These are phyloP conservation scores for Ferrisia virgata DNA, from an alignment of 2,888 invertebrate species.

Conservation along the genomic window DNA sequence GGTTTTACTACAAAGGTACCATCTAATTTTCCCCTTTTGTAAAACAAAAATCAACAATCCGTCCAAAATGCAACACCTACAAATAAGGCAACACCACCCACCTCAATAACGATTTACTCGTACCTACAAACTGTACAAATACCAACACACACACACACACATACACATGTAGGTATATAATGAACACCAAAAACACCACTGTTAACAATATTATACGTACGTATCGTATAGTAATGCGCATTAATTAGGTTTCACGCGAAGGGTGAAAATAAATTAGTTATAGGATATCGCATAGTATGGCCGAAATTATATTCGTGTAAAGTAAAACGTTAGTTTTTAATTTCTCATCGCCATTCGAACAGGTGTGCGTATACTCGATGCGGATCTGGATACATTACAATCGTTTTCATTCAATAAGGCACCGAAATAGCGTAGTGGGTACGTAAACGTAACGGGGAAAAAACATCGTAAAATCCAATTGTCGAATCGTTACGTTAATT, in stretches of 20 bases:
- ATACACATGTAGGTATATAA: not conserved
- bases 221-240: conserved; percentile 15
- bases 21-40: too few species aligned
- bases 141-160: not conserved
- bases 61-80: not conserved
- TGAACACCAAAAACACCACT: not conserved
- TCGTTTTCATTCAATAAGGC: not conserved
- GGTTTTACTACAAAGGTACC: too few species aligned
- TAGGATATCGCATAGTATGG: not conserved
- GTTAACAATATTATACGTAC: too few species aligned
- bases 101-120: not conserved
- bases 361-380: not conserved
- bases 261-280: conserved; percentile 20
- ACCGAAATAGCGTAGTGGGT: not conserved
- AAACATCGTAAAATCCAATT: conserved; percentile 22
- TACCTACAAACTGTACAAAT: not conserved
- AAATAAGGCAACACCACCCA: not conserved
- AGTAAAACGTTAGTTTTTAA: conserved; percentile 19
- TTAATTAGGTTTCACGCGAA: conserved; percentile 29
- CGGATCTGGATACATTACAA: not conserved
- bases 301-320: conserved; percentile 10
- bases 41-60: not conserved
- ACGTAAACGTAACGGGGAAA: not conserved
- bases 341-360: conserved; percentile 17
- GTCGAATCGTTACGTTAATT: conserved; percentile 37